Base-by-base conservation (phyloP, 2,113 vertebrate genomes). In the Jaculus jaculus region DNA sequence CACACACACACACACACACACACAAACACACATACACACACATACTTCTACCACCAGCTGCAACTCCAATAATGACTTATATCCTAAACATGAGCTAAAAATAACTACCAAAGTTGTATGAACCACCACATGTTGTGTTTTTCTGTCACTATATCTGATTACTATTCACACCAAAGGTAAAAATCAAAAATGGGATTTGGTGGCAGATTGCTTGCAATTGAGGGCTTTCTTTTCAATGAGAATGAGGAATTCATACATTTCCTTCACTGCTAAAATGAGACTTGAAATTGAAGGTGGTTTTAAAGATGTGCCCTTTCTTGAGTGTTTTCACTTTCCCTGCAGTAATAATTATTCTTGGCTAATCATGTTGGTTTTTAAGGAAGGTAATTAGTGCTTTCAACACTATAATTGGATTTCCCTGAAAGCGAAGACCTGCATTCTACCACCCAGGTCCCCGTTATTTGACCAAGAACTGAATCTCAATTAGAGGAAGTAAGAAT, bases 321-420 rank as follows among this genome's bases (percentile, higher is more conserved):
- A 94, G 89, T 88, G 96, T 92, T 94, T 97, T 0, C 42, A 3
- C 34, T 97, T 97, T 95, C 91, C 93, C 87, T 68, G 91, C 84
- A 87, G 95, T 93, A 97, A 96, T 94, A 97, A 97, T 97, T 97
- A 97, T 97, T 96, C 92, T 92, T 93, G 79, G 89, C 82, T 97
- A 97, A 97, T 95, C 93, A 91, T 69, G 65, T 5, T 77, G 86
- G 54, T 92, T 18, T 37, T 91, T 82, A 97, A 93, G 89, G 72
- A 73, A 95, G 71, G 91, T 89, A 84, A 97, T 98, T 96, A 97
- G 93, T 63, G 15, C 87, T 97, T 96, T 96, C 80, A 95, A 75
- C 54, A 73, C 26, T 3, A 77, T 95, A 84, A 96, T 95, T 97
- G 97, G 95, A 78, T 90, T 97, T 97, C 47, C 47, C 34, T 95